phyloP scores from a whole-genome alignment of 2,888 invertebrate species.

The Lithophane leautieri region DNA sequence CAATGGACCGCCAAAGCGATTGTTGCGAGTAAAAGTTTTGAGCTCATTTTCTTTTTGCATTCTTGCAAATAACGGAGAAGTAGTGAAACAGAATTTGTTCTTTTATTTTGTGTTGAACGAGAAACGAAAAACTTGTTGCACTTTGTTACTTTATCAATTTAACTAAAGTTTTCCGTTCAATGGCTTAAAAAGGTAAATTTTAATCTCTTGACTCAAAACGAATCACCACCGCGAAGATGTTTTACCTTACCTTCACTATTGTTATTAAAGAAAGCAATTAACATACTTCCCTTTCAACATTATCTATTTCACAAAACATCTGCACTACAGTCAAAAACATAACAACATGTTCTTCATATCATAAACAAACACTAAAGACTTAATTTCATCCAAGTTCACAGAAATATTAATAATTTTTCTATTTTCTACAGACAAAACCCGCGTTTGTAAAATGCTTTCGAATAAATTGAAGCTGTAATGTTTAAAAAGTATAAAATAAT shows the following conservation, averaged over 20 bases:
- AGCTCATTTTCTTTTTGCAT: slow-evolving; percentile 24
- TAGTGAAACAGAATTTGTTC: slow-evolving; percentile 21
- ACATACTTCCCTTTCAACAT: too few species aligned
- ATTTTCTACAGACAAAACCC: background rate
- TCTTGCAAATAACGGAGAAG: slow-evolving; percentile 10
- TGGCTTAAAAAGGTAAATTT: background rate
- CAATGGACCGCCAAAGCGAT: slow-evolving; percentile 6
- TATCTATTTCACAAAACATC: background rate
- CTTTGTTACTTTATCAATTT: slow-evolving; percentile 1
- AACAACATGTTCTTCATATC: background rate
- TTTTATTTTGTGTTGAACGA: slow-evolving; percentile 20
- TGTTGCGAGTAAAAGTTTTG: slow-evolving; percentile 28
- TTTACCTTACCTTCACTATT: background rate
- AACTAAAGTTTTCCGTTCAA: background rate
- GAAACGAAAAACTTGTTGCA: slow-evolving; percentile 27
- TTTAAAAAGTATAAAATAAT: background rate
- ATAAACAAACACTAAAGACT: background rate
- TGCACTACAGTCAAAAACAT: background rate
- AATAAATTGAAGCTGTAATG: background rate
- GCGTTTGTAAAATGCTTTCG: background rate
- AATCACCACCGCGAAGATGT: background rate
- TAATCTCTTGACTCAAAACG: background rate
- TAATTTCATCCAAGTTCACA: background rate
- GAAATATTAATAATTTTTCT: background rate
- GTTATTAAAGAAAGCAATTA: too few species aligned